These are phyloP conservation scores for Anadara kagoshimensis DNA, from an alignment of 1,140 invertebrate species.

Conservation along the genomic window DNA sequence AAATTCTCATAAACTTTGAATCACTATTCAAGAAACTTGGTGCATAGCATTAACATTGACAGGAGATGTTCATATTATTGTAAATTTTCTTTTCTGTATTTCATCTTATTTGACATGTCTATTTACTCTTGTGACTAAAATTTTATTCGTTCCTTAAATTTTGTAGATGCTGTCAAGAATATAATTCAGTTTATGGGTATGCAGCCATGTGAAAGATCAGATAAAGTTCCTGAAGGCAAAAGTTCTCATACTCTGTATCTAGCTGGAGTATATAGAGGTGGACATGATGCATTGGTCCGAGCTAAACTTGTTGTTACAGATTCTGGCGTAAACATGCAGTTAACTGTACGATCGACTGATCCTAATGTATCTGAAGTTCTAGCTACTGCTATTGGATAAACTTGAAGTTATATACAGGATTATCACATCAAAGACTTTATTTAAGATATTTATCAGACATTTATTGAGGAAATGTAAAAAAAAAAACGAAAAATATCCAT, in stretches of 20 bases:
- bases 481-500: too few species aligned
- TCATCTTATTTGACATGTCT: not conserved
- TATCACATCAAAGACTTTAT: too few species aligned
- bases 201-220: slow-evolving; percentile 88
- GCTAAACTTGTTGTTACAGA: slow-evolving; percentile 75
- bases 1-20: too few species aligned
- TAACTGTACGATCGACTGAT: slow-evolving; percentile 79
- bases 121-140: slow-evolving; percentile 6
- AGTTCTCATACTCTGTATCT: slow-evolving; percentile 86
- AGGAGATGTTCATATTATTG: too few species aligned
- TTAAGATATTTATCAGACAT: too few species aligned
- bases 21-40: too few species aligned
- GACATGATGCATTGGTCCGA: slow-evolving; percentile 88
- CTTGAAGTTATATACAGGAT: not conserved
- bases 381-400: slow-evolving; percentile 71
- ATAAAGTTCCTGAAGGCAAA: slow-evolving; percentile 89
- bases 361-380: slow-evolving; percentile 86
- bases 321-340: slow-evolving; percentile 83
- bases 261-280: slow-evolving; percentile 90
- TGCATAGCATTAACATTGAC: too few species aligned
- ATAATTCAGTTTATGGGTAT: slow-evolving; percentile 92
- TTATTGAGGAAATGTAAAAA: too few species aligned
- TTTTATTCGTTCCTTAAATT: not conserved
- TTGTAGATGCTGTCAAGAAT: slow-evolving; percentile 88
- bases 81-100: not conserved